Evolutionary conservation across 1,140 invertebrate genomes (phyloP), one percentile per base, ranked within the genome.

Genomic region (Drosophila dunni): DNA sequence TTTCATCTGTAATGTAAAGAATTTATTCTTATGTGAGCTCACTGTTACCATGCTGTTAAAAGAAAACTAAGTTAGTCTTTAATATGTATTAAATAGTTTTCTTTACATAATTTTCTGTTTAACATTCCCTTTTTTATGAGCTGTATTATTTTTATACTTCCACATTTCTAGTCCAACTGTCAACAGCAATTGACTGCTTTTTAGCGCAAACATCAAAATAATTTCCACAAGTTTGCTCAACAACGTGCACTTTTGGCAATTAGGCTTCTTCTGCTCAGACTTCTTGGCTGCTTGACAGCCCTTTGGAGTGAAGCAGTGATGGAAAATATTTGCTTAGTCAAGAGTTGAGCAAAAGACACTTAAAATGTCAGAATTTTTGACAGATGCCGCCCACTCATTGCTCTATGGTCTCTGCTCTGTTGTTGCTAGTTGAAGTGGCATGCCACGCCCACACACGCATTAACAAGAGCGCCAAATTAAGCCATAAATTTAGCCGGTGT

Each of bases 401-500:
- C 10, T 17, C n/a, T n/a, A n/a, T n/a, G n/a, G n/a, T n/a, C n/a
- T n/a, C 36, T n/a, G 29, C 11, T 20, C 34, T 33, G 34, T 48
- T 53, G 33, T 42, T 15, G 29, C 15, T 38, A 61, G 44, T 44
- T 29, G 70, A 9, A 38, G 60, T 72, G 69, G 67, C 81, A 57
- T 48, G 78, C 60, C 68, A 78, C 74, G 82, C 75, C 68, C 60
- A 71, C 69, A 73, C 80, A 88, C 83, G 83, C 83, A 86, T 83
- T 88, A 88, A 83, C 84, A 75, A 83, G 84, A 88, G 69, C 83
- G 67, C 84, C 84, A 88, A 88, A 88, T 88, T 89, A 88, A 88
- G 83, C 83, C 83, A 83, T 88, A 88, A 89, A 88, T 89, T 88
- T 78, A 89, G 84, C 70, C 65, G 40, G 29, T 63, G 64, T 60